Base-by-base conservation (phyloP, 2,888 invertebrate genomes). In the Herminia tarsipennalis region DNA sequence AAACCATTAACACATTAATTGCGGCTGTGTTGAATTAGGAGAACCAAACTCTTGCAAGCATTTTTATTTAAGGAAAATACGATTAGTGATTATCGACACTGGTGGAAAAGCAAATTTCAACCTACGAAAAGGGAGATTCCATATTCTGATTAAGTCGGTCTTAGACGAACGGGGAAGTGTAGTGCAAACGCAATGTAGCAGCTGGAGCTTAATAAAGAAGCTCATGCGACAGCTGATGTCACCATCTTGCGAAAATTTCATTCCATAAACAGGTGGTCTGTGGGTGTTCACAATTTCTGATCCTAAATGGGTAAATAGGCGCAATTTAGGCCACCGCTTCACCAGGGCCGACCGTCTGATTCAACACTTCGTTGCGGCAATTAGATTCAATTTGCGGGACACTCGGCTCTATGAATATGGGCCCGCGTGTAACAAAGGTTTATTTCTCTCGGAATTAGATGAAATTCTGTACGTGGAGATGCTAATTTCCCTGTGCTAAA, bases 321-420 rank as follows among this genome's bases (percentile, higher is more conserved):
- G 71, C 81, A 86, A 89, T 90, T 88, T 81, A 86, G 89, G 86
- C 80, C 87, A 80, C 70, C 70, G 76, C 73, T 65, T 66, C 66
- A 63, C 66, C 61, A 64, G 67, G 59, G 65, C 69, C 72, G 75
- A 62, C 79, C 76, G 87, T 76, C 88, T 88, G 86, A 88, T 88
- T 89, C 90, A 86, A 87, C 89, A 86, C 89, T 88, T 88, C 83
- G 83, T 88, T 88, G 86, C 76, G 82, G 87, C 90, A 90, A 90
- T 90, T 89, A 90, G 88, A 83, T 83, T 83, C 88, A 88, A 90
- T 90, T 90, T 88, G 83, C 78, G 80, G 75, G 66, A 73, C 71
- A 73, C 75, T 72, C 77, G 56, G 71, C 78, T 70, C 81, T 83
- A 84, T 81, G 81, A 81, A 82, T 79, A 83, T 83, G 78, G 74